Evolutionary conservation across 2,888 invertebrate species (phyloP).

Genomic region (Eledona agricola): DNA sequence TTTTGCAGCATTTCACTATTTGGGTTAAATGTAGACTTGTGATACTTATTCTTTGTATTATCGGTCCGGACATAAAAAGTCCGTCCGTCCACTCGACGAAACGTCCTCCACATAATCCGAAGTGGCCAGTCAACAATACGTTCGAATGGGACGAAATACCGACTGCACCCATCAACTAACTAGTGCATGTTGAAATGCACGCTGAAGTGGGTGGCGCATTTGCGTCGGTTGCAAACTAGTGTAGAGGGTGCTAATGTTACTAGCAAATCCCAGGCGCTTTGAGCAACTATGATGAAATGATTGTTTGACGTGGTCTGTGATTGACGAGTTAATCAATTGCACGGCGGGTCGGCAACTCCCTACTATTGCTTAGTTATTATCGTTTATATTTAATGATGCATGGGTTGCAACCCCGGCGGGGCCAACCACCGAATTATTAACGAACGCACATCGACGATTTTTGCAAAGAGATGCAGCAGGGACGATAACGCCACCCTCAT

Average conservation of each 20-base stretch:
- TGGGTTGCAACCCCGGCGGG: conserved; percentile 6
- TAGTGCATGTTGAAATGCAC: conserved; percentile 18
- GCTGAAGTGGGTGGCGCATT: conserved; percentile 21
- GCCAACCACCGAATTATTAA: conserved; percentile 22
- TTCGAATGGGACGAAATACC: too few relatives aligned
- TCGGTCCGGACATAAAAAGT: too few relatives aligned
- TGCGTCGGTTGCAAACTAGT: conserved; percentile 27
- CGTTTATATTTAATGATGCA: conserved; percentile 38
- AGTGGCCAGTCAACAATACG: too few relatives aligned
- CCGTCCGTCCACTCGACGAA: too few relatives aligned
- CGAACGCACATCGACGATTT: neutral
- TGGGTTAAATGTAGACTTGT: too few relatives aligned
- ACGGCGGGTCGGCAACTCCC: conserved; percentile 30
- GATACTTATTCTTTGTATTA: too few relatives aligned
- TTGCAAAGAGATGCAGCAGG: neutral
- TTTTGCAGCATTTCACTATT: too few relatives aligned
- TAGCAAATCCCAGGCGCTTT: conserved; percentile 30
- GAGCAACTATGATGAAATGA: conserved; percentile 40
- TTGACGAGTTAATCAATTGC: conserved; percentile 47
- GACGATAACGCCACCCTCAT: conserved; percentile 16
- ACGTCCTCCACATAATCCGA: too few relatives aligned
- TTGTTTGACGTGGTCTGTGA: conserved; percentile 50
- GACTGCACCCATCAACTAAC: conserved; percentile 17
- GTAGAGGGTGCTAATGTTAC: conserved; percentile 25
- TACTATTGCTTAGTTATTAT: conserved; percentile 34